A percentile compares a stretch with the other conserved stretches of the same genome.
These are phyloP conservation scores for Nyctereutes procyonoides DNA, from an alignment of 2,113 vertebrate genomes.

Conservation along the genomic window DNA sequence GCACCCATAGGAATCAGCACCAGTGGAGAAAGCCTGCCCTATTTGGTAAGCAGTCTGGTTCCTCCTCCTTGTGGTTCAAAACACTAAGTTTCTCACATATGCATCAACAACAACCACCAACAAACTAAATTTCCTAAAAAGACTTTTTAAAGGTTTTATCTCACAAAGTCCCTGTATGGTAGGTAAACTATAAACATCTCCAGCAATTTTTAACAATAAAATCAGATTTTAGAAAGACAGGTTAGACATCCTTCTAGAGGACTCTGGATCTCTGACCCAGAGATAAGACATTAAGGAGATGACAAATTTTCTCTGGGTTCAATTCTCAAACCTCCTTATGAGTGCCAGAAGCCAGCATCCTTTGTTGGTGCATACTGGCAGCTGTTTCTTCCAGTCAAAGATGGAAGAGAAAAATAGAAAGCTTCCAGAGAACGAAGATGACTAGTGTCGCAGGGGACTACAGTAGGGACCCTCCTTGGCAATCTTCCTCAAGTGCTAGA, in stretches of 20 bases:
- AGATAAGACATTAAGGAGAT: neutral
- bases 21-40: slow-evolving; percentile 61
- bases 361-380: no score
- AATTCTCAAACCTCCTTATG: neutral
- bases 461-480: no score
- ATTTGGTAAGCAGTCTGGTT: slow-evolving; percentile 22
- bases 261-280: neutral
- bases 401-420: neutral
- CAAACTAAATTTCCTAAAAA: slow-evolving; percentile 28
- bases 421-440: neutral
- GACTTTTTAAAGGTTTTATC: slow-evolving; percentile 60
- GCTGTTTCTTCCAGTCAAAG: neutral
- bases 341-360: neutral
- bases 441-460: neutral
- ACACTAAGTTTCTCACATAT: slow-evolving; percentile 74
- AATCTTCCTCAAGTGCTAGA: neutral
- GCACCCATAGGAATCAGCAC: slow-evolving; percentile 42
- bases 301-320: neutral
- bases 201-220: neutral
- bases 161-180: neutral
- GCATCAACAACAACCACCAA: slow-evolving; percentile 73
- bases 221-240: neutral
- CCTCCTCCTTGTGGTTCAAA: slow-evolving; percentile 70
- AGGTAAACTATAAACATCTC: slow-evolving; percentile 54
- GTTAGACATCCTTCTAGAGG: neutral